Evolutionary conservation across 2,888 invertebrate species (phyloP), one percentile per base, ranked within the genome.

Genomic region (Phania funesta): DNA sequence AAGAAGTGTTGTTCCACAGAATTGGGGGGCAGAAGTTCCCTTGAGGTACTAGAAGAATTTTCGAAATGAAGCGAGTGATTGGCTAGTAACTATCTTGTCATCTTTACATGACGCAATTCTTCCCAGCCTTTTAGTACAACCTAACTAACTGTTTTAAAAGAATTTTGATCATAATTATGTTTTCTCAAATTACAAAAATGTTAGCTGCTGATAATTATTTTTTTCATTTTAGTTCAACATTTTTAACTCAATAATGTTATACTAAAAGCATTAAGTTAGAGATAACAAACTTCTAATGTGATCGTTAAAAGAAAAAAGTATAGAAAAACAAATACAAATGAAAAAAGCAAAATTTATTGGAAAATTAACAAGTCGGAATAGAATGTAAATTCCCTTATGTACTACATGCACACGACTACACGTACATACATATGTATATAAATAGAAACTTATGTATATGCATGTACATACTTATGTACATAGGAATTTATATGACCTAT

Each of bases 191-290:
- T 46, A 71, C 71, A 74, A 22, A 20, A 48, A 52, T 18, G 35
- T 38, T 26, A 38, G 48, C 22, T 20, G 13, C 20, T 65, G 64
- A 50, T 48, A 50, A 65, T n/a, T 32, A n/a, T 18, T 50, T 46
- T 9, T 38, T 58, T 44, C 13, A 9, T 32, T 32, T 24, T 62
- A 6, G 29, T 65, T 22, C 5, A 52, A 18, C 35, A 65, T 48
- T 35, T 35, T 65, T 16, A 24, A 67, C 16, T 67, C 50, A 62
- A 46, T 46, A 67, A 52, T 67, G 26, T 52, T 67, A 52, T 16
- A n/a, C n/a, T n/a, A n/a, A n/a, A 52, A 52, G 50, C 29, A 41
- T 29, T 54, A 54, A 26, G 52, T 67, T 24, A 29, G 38, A 52
- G 67, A 67, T 67, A 67, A 68, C 26, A 54, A 68, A 41, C 41